Conservation (phyloP, 2,797 vertebrate species). For the Sebastes iracundus region DNA sequence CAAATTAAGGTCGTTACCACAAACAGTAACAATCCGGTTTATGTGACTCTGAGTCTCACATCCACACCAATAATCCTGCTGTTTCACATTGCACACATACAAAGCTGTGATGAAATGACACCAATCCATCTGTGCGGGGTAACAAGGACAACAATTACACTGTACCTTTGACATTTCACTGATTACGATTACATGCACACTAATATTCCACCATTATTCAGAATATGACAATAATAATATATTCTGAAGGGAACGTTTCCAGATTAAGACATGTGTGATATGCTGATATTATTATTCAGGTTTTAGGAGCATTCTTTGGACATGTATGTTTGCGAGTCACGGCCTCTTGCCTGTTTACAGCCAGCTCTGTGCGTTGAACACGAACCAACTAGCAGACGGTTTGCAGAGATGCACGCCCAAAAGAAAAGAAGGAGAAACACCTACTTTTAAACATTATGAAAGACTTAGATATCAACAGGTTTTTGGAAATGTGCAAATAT, state of each 20-base stretch:
- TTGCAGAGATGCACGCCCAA: no score
- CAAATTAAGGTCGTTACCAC: conserved; percentile 39
- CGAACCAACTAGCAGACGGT: no score
- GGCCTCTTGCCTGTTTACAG: not conserved
- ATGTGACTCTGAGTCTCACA: conserved; percentile 4
- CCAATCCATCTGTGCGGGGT: not conserved
- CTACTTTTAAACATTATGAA: no score
- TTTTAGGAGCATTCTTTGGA: not conserved
- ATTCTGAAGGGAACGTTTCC: not conserved
- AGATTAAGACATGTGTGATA: not conserved
- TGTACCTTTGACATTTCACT: conserved; percentile 9
- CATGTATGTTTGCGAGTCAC: not conserved
- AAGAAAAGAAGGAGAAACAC: no score
- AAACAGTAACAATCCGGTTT: conserved; percentile 27
- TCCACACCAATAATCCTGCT: not conserved
- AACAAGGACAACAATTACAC: not conserved
- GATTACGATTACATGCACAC: not conserved
- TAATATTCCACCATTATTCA: not conserved
- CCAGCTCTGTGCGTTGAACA: no score
- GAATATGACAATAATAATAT: not conserved
- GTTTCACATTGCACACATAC: conserved; percentile 7
- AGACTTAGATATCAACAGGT: no score
- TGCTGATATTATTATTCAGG: not conserved
- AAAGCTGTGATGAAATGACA: not conserved
- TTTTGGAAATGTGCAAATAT: no score